Evolutionary conservation across 2,888 invertebrate species (phyloP), one percentile per base, ranked within the genome.

Genomic region (Liodrosophila aerea): DNA sequence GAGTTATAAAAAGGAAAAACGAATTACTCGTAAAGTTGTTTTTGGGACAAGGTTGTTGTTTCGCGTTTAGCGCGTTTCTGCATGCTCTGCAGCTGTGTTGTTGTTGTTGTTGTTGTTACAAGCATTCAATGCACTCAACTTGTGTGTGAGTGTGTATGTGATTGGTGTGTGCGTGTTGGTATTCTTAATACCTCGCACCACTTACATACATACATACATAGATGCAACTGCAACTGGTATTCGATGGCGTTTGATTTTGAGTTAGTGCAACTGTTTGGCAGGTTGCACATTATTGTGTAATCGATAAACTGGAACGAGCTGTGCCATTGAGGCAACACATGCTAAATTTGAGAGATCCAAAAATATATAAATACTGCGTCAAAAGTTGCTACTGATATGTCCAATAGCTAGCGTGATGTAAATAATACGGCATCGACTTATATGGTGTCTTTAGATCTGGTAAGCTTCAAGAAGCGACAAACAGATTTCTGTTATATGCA

Each of bases 1-100:
- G 53, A 62, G 56, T 56, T 69, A 69, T 73, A 73, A 73, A 70
- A 70, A 73, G 63, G 73, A 73, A 70, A 70, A 70, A 68, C 70
- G 70, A 70, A 70, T 70, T 70, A 73, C 73, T 67, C 36, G 51
- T 73, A 2, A 71, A 78, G 83, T 82, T 82, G 81, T 81, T 81
- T 22, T 81, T 76, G 81, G 81, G 74, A 81, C 81, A 81, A 81
- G 84, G 84, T 83, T 82, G 72, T 77, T 77, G 73, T 22, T 22
- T 22, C 22, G 51, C 58, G 70, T 47, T 49, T 54, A 18, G 40
- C 53, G 73, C 64, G 60, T 64, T 74, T 53, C 22, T 22, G 22
- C 22, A 22, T 59, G 57, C 34, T 65, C 60, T 16, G 34, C 36
- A 33, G 8, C 36, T 50, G 30, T 47, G 31, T 34, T 15, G 8